Evolutionary conservation across 1,140 invertebrate species (phyloP), one percentile per base, ranked within the genome.

Genomic region (Ditylenchus dipsaci): DNA sequence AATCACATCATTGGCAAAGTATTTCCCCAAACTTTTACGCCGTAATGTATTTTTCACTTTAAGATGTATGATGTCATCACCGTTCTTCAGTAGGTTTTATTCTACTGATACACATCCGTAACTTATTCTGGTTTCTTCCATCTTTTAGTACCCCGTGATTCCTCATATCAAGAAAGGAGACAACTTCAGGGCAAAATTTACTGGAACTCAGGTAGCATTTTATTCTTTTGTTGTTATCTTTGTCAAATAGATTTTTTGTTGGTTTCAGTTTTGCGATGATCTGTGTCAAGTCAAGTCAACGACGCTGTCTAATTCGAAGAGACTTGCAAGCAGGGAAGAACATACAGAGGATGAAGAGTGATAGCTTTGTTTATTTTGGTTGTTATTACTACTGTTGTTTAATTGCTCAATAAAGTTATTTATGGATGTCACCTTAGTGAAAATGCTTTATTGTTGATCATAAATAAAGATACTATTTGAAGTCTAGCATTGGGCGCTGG

Each of bases 131-230:
- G n/a, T n/a, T n/a, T n/a, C n/a, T n/a, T 38, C 11, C 33, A 5
- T 38, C 33, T 38, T 38, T 38, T 38, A 38, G 33, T 38, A 38
- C 33, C 3, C 49, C 49, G 23, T 19, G n/a, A 53, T 53, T 53
- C 23, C 49, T 53, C n/a, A 26, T 21, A 53, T 53, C 49, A 53
- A 53, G 49, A 53, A 53, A 53, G 49, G 49, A 19, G 49, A 53
- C 15, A 17, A 7, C 23, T 53, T 53, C 15, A 26, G 15, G 8
- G 49, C 49, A 53, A 53, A 26, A 17, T 53, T 53, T 15, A 7
- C 49, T 21, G 15, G 15, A 15, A 21, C 49, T 7, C 49, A 21
- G 23, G 23, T 26, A 53, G n/a, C n/a, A n/a, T n/a, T n/a, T n/a
- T n/a, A 5, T 38, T 38, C 11, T 38, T 11, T 5, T 38, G 33